These are phyloP conservation scores for Litocranius walleri DNA, from an alignment of 2,113 vertebrate genomes.

Conservation along the genomic window DNA sequence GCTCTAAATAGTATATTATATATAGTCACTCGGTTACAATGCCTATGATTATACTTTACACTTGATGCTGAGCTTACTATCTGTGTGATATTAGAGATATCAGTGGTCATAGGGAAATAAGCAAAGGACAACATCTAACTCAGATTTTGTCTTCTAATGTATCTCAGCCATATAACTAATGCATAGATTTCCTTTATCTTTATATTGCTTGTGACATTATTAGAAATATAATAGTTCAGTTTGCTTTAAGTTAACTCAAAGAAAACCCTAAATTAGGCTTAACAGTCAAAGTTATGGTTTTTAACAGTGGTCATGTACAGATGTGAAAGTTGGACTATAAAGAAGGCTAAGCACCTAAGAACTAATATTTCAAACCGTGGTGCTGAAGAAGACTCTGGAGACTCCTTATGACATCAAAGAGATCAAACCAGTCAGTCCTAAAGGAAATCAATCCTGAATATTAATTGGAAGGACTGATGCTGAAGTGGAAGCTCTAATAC, in stretches of 20 bases:
- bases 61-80: not conserved
- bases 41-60: not conserved
- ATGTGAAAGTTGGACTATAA: not conserved
- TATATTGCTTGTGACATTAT: not conserved
- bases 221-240: not conserved
- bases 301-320: not conserved
- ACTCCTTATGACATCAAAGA: not conserved
- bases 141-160: not conserved
- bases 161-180: not conserved
- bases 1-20: not conserved
- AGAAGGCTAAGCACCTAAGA: not conserved
- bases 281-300: not conserved
- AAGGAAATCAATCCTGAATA: not conserved
- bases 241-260: not conserved
- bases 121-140: not conserved
- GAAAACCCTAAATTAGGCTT: not conserved
- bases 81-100: not conserved
- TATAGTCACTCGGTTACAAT: not conserved
- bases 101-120: not conserved
- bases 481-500: not conserved
- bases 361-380: not conserved
- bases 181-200: not conserved
- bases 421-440: not conserved
- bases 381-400: not conserved
- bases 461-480: not conserved